Conservation (phyloP, 2,113 vertebrate genomes). For the Microtus montanus region DNA sequence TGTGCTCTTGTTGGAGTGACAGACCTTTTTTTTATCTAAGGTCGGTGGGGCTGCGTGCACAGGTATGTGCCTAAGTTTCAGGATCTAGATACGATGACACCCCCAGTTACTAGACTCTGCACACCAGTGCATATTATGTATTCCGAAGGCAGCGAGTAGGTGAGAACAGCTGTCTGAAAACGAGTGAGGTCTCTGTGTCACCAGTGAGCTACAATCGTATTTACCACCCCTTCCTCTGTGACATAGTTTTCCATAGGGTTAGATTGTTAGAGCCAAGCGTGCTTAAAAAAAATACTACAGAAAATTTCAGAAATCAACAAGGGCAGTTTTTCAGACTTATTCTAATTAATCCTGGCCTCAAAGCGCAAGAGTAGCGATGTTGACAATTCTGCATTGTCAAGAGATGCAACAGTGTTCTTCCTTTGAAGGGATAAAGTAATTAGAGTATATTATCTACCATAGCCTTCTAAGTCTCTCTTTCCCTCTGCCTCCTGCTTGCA, state of each 20-base stretch:
- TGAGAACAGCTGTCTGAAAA: background rate
- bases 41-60: background rate
- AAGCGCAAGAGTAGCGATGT: background rate
- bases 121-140: background rate
- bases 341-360: no score
- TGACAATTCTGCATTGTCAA: no score
- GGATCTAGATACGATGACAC: background rate
- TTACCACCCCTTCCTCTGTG: no score
- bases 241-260: background rate
- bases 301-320: background rate
- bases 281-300: background rate
- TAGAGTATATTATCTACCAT: no score
- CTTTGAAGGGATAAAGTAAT: no score
- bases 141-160: background rate
- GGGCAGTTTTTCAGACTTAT: no score
- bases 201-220: background rate
- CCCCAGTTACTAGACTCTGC: background rate
- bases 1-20: background rate
- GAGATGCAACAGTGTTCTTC: no score
- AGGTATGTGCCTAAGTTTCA: background rate
- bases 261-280: background rate
- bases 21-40: background rate
- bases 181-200: background rate
- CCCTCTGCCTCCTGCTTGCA: no score
- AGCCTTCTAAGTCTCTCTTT: no score